Base-by-base conservation (phyloP, 2,888 invertebrate genomes). In the Sesia apiformis region DNA sequence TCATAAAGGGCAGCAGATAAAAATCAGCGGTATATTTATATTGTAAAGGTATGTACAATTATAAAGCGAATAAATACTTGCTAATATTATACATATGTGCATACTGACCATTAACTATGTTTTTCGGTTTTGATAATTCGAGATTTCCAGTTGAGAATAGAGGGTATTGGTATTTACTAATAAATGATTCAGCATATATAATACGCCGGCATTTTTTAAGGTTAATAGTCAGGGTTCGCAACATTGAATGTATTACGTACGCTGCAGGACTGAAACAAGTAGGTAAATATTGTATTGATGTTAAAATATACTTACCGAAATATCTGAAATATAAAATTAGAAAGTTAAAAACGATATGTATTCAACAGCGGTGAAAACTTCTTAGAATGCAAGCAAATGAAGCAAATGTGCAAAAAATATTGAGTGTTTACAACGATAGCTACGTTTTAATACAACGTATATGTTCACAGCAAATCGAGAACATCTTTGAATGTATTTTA, bases 121-220 rank as follows among this genome's bases (percentile, higher is more conserved):
- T 78, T 65, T 66, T 62, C 60, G 74, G 60, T 58, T 72, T 62
- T 59, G 63, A 58, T 55, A 61, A 56, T 70, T 67, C 70, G 65
- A 69, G 63, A 61, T 52, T 52, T 52, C 40, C 40, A 40, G 68
- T 62, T 56, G 61, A 63, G 61, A 70, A 68, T 59, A 74, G 66
- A 59, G 74, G 73, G 63, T 70, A 72, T 81, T 79, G 73, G 63
- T 70, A 72, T 81, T 79, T 83, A 74, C 63, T 69, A 72, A 71
- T 70, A 76, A 76, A 72, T 86, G 87, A 87, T 75, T 87, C 86
- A 83, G 88, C 85, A 78, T 58, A 73, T 72, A 61, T 69, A 60
- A 63, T 61, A 60, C 75, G 79, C 84, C 87, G 88, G 88, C 81
- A 77, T 81, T 84, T 86, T 74, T 70, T 63, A 76, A 84, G 73